Evolutionary conservation across 1,140 invertebrate species (phyloP), one percentile per base, ranked within the genome.

Genomic region (Aporrectodea caliginosa): DNA sequence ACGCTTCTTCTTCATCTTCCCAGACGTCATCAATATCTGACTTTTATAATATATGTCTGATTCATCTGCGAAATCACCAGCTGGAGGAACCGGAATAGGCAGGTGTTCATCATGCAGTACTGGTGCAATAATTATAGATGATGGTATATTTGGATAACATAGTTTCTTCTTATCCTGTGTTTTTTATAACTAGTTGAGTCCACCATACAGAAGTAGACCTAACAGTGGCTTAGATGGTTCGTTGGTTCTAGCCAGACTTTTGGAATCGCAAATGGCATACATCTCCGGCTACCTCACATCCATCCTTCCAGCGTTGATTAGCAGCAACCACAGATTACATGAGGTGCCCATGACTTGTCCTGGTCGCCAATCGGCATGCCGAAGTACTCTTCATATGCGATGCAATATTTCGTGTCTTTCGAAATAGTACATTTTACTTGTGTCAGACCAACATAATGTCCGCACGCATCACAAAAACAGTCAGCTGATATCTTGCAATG

Each of bases 191-290:
- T 58, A 12, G 43, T 12, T 58, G 22, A 58, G 22, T 58, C 43
- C 43, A 58, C 43, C 35, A 81, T 80, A 71, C 82, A 84, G 78
- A 84, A 85, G 77, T 83, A n/a, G n/a, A n/a, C n/a, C n/a, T n/a
- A 84, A 74, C 82, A 84, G 77, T 84, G 81, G 71, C 27, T 81
- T 76, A 69, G 58, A 80, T 84, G 82, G 77, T 85, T 81, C 77
- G 77, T 82, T 27, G 79, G 82, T 77, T 83, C 78, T 71, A 79
- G 73, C 83, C 82, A 85, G 81, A 85, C 82, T 81, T 75, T 81
- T 76, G 79, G 83, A 31, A 82, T 78, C 68, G 43, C 80, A 82
- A 85, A 83, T 43, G 80, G 81, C 80, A 84, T 80, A 12, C n/a
- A 75, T 22, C 27, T 35, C n/a, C 33, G 32, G 12, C 33, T 75